phyloP scores from a whole-genome alignment of 2,888 invertebrate genomes.

The Mythimna pallens region DNA sequence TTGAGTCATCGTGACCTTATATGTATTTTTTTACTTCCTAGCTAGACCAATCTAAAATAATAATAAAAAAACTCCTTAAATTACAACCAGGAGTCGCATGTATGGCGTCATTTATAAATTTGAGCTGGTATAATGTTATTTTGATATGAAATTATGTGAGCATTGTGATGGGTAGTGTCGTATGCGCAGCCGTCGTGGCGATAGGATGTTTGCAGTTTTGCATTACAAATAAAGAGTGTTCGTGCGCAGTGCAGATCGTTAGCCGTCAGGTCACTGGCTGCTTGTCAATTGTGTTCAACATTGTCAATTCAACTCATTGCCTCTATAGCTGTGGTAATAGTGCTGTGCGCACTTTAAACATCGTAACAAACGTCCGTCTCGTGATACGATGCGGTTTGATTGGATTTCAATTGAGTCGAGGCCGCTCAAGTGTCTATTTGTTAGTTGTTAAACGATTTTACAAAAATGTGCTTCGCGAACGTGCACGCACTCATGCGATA shows the following conservation, averaged over 20 bases:
- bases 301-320: constrained; percentile 78
- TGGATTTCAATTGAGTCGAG: constrained; percentile 78
- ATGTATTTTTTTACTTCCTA: constrained; percentile 63
- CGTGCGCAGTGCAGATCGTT: constrained; percentile 73
- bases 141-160: constrained; percentile 33
- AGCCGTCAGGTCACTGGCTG: constrained; percentile 74
- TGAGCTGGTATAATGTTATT: constrained; percentile 32
- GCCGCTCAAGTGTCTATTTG: constrained; percentile 66
- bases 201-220: constrained; percentile 83
- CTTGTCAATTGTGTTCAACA: constrained; percentile 75
- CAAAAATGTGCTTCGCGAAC: constrained; percentile 68
- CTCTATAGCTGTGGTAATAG: constrained; percentile 71
- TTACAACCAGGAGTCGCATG: constrained; percentile 32
- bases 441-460: constrained; percentile 69
- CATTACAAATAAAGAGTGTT: constrained; percentile 83
- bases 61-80: constrained; percentile 49
- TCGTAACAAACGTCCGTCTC: constrained; percentile 67
- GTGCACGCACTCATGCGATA: constrained; percentile 73
- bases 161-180: constrained; percentile 53
- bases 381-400: constrained; percentile 71
- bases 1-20: constrained; percentile 64
- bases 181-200: constrained; percentile 69
- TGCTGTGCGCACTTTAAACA: constrained; percentile 67
- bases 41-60: constrained; percentile 52
- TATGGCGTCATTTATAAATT: constrained; percentile 54